Percentiles rank a stretch among this genome's conserved stretches.
These are phyloP conservation scores for Anisognathus igniventris DNA, from an alignment of 2,797 vertebrate genomes.

Conservation along the genomic window DNA sequence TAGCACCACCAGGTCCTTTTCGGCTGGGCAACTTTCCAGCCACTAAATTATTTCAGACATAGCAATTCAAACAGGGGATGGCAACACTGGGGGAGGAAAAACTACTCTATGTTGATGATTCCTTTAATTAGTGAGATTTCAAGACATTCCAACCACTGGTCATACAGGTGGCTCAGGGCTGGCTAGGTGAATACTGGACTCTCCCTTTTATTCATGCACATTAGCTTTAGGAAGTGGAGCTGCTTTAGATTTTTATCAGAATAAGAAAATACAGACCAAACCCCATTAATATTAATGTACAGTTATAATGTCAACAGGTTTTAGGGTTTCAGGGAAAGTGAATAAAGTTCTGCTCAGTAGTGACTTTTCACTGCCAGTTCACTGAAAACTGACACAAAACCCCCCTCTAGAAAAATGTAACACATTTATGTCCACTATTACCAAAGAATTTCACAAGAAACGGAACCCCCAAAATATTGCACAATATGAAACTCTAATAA, in stretches of 20 bases:
- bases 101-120: not conserved
- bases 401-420: fast-evolving
- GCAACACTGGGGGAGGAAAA: not conserved
- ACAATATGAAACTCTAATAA: not conserved
- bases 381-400: not conserved
- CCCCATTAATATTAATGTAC: fast-evolving
- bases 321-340: not conserved
- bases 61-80: not conserved
- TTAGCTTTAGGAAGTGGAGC: not conserved
- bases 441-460: not conserved
- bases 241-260: not conserved
- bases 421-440: not conserved
- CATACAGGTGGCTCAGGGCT: not conserved
- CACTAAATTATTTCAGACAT: not conserved
- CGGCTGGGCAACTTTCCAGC: not conserved
- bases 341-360: not conserved
- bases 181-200: not conserved
- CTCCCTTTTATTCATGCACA: not conserved
- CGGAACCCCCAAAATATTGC: not conserved
- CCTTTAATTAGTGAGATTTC: not conserved
- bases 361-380: not conserved
- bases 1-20: not conserved
- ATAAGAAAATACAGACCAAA: not conserved
- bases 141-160: not conserved
- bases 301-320: not conserved